phyloP scores from a whole-genome alignment of 2,797 vertebrate species.

The Notoglanidium macrostoma region DNA sequence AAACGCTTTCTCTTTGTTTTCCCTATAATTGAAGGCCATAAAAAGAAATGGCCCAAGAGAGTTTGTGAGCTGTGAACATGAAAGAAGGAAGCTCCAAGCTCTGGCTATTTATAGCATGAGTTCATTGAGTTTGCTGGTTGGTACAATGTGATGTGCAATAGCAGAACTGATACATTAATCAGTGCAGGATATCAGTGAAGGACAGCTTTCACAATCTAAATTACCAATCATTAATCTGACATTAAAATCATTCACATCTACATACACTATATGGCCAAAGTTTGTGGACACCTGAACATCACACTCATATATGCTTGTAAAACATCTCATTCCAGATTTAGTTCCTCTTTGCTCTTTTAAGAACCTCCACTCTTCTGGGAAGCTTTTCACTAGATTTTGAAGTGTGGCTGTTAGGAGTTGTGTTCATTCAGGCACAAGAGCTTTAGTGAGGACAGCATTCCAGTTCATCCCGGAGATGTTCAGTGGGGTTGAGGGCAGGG shows the following conservation, averaged over 20 bases:
- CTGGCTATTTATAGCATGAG: slow-evolving; percentile 26
- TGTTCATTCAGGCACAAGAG: neutral
- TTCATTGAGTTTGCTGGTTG: slow-evolving; percentile 22
- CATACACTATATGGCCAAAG: neutral
- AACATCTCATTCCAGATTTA: neutral
- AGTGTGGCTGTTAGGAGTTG: neutral
- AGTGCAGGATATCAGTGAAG: neutral
- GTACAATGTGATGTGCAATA: neutral
- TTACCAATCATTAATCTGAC: neutral
- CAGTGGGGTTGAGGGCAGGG: too few relatives aligned
- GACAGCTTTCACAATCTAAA: neutral
- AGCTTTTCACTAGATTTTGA: neutral
- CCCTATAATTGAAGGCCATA: neutral
- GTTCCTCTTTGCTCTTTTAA: neutral
- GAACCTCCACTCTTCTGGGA: neutral
- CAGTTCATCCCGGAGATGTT: neutral
- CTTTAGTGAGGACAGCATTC: neutral
- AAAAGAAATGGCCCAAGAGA: slow-evolving; percentile 12
- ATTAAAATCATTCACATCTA: neutral
- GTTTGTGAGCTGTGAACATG: neutral
- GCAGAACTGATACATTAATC: neutral
- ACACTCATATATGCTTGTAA: neutral
- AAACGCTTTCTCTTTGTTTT: slow-evolving; percentile 3
- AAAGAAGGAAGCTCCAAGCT: slow-evolving; percentile 22
- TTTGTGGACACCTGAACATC: neutral